Conservation (phyloP, 2,797 vertebrate genomes). For the Lagocephalus sceleratus region DNA sequence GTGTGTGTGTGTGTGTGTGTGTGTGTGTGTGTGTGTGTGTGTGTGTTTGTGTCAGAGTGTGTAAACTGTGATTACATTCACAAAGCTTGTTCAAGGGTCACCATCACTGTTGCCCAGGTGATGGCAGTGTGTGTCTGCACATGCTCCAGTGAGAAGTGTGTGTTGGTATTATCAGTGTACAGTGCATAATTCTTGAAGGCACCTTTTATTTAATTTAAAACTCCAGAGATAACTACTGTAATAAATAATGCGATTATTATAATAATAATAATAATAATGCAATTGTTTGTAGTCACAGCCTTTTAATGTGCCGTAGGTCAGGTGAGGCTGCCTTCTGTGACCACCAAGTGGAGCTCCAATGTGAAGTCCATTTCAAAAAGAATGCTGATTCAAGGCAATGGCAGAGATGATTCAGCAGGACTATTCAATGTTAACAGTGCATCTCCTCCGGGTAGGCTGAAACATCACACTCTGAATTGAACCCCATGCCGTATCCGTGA, state of each 20-base stretch:
- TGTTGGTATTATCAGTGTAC: not conserved
- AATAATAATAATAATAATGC: too few species aligned
- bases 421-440: too few species aligned
- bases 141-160: not conserved
- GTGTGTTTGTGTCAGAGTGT: constrained; percentile 23
- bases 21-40: not conserved
- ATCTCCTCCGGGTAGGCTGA: too few species aligned
- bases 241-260: too few species aligned
- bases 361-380: not conserved
- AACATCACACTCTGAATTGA: too few species aligned
- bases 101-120: constrained; percentile 32
- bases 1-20: constrained; percentile 8
- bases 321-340: not conserved
- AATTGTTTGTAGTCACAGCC: too few species aligned
- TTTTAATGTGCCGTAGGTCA: not conserved
- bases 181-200: too few species aligned
- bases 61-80: constrained; percentile 47
- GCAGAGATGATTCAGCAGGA: too few species aligned
- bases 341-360: constrained; percentile 1
- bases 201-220: too few species aligned
- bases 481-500: too few species aligned
- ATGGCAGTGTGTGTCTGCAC: constrained; percentile 38
- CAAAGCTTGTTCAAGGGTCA: constrained; percentile 31
- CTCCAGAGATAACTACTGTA: too few species aligned
- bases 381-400: not conserved